These are phyloP conservation scores for Columba livia DNA, from an alignment of 2,113 vertebrate genomes.

Conservation along the genomic window DNA sequence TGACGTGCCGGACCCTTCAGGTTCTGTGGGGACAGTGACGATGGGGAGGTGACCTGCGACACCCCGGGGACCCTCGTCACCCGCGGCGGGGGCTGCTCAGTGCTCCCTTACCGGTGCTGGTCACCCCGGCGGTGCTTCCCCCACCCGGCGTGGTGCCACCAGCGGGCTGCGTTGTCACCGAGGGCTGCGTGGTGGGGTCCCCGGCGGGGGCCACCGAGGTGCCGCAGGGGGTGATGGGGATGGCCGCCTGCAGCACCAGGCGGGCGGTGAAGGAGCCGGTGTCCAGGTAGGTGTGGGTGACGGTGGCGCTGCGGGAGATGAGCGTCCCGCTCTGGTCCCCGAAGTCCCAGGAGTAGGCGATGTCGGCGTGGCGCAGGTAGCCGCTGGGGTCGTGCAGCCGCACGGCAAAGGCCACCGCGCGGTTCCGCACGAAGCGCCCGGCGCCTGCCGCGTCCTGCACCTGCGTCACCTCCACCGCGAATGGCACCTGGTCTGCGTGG, in stretches of 20 bases:
- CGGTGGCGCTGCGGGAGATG: slow-evolving; percentile 81
- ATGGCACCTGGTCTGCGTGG: slow-evolving; percentile 88
- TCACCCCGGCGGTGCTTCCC: not conserved
- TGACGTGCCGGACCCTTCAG: not conserved
- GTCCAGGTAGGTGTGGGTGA: slow-evolving; percentile 88
- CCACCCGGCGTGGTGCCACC: not conserved
- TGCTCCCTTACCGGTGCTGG: not conserved
- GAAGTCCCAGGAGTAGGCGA: slow-evolving; percentile 94
- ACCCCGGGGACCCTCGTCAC: not conserved
- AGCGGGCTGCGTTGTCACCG: not conserved
- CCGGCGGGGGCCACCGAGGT: slow-evolving; percentile 47
- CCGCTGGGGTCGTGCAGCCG: slow-evolving; percentile 90
- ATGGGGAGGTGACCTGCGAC: not conserved
- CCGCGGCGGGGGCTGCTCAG: fast-evolving
- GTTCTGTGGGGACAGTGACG: not conserved
- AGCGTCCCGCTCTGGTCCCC: slow-evolving; percentile 90
- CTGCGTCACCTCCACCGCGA: slow-evolving; percentile 83
- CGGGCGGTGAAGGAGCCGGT: slow-evolving; percentile 80
- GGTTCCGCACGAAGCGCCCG: slow-evolving; percentile 87
- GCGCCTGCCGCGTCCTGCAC: slow-evolving; percentile 75
- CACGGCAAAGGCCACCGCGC: slow-evolving; percentile 84
- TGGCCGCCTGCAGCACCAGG: slow-evolving; percentile 88
- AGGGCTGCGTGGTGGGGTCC: slow-evolving; percentile 8
- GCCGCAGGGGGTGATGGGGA: slow-evolving; percentile 80
- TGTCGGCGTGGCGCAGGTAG: slow-evolving; percentile 84